Conservation (phyloP, 2,113 vertebrate genomes). For the Chionomys nivalis region DNA sequence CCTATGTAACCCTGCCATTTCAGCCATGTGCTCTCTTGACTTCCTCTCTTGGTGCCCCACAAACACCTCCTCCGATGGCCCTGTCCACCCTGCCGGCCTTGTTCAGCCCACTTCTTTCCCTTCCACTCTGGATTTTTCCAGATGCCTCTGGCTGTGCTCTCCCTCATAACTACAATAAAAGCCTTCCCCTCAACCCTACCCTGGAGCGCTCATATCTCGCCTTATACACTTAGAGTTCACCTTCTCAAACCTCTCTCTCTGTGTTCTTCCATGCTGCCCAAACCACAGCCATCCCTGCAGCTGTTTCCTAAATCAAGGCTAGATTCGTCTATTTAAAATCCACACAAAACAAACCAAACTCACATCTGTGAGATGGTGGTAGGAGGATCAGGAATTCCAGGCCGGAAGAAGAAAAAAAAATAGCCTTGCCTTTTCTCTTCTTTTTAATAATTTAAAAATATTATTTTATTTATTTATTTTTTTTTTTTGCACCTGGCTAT, state of each 20-base stretch:
- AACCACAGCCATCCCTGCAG: neutral
- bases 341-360: neutral
- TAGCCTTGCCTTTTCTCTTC: neutral
- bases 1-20: neutral
- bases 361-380: neutral
- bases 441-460: neutral
- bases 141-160: neutral
- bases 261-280: neutral
- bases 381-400: neutral
- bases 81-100: neutral
- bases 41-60: neutral
- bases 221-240: neutral
- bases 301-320: neutral
- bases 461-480: no score
- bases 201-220: neutral
- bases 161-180: neutral
- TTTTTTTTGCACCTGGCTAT: neutral
- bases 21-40: neutral
- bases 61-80: neutral
- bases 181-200: neutral
- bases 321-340: neutral
- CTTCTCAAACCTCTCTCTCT: neutral
- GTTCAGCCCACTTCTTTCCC: neutral
- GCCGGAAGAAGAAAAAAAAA: neutral
- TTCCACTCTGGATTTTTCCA: neutral